A percentile compares a stretch with the other conserved stretches of the same genome.
Conservation (phyloP, 2,888 invertebrate genomes). For the Pimpla rufipes region DNA sequence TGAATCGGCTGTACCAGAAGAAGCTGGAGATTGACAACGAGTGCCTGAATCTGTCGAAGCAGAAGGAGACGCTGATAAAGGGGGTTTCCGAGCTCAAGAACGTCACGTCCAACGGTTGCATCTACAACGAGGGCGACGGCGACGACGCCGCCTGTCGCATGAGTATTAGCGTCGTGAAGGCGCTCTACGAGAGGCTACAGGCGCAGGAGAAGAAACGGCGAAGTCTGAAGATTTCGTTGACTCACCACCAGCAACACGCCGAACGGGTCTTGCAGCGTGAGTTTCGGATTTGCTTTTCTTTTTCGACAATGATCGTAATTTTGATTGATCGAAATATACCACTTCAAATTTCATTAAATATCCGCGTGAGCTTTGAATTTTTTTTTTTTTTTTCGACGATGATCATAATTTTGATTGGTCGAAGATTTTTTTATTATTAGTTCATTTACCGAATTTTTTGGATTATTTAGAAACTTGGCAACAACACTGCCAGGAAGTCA, state of each 20-base stretch:
- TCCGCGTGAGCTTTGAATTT: no score
- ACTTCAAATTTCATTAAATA: no score
- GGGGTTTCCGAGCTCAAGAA: slow-evolving; percentile 78
- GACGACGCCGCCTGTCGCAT: slow-evolving; percentile 40
- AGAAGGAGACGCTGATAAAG: slow-evolving; percentile 77
- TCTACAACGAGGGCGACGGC: slow-evolving; percentile 58
- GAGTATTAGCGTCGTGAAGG: slow-evolving; percentile 73
- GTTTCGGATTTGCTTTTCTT: slow-evolving; percentile 75
- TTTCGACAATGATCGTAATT: not conserved
- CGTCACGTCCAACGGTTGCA: slow-evolving; percentile 65
- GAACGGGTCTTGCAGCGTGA: slow-evolving; percentile 89
- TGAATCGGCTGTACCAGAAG: slow-evolving; percentile 74
- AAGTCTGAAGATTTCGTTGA: slow-evolving; percentile 88
- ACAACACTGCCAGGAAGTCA: slow-evolving; percentile 87
- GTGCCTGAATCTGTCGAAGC: slow-evolving; percentile 72
- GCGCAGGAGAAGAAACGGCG: slow-evolving; percentile 88
- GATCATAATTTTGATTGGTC: not conserved
- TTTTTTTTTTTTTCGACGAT: not conserved
- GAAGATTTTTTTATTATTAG: not conserved
- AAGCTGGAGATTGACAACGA: slow-evolving; percentile 75
- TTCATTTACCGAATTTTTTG: not conserved
- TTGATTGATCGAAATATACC: no score
- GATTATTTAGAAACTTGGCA: slow-evolving; percentile 86
- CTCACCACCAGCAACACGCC: slow-evolving; percentile 89
- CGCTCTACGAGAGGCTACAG: slow-evolving; percentile 80